Percentiles rank a stretch among this genome's conserved stretches.
These are phyloP conservation scores for Sebastes hopkinsi DNA, from an alignment of 2,797 vertebrate genomes.

Conservation along the genomic window DNA sequence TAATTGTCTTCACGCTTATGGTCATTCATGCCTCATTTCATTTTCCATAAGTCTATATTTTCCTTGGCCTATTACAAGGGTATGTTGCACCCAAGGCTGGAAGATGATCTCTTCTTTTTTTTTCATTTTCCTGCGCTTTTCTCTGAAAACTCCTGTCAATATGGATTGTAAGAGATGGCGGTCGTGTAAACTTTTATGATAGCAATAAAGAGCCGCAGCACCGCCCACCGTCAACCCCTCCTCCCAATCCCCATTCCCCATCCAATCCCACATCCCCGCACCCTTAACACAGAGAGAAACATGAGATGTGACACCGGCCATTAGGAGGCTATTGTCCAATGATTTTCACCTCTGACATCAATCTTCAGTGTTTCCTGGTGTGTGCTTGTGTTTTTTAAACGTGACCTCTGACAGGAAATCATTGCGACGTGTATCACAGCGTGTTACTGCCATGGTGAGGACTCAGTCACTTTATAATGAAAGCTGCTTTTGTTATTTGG, in stretches of 20 bases:
- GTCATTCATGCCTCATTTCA: slow-evolving; percentile 93
- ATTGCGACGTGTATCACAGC: background rate
- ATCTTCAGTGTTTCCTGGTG: slow-evolving; percentile 18
- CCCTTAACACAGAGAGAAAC: slow-evolving; percentile 32
- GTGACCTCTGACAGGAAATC: slow-evolving; percentile 8
- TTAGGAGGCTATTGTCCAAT: slow-evolving; percentile 35
- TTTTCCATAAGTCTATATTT: slow-evolving; percentile 88
- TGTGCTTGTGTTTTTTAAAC: background rate
- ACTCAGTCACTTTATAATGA: background rate
- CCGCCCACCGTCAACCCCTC: background rate
- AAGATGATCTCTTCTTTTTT: slow-evolving; percentile 15
- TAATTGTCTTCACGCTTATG: slow-evolving; percentile 95
- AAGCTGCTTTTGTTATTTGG: background rate
- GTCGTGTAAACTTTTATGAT: slow-evolving; percentile 68
- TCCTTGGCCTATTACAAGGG: slow-evolving; percentile 79
- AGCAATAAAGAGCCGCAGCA: slow-evolving; percentile 59
- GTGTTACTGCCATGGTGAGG: background rate
- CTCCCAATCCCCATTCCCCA: background rate
- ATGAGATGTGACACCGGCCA: slow-evolving; percentile 33
- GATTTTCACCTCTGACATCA: slow-evolving; percentile 42
- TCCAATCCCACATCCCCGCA: background rate
- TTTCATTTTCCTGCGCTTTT: background rate
- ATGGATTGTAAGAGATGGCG: slow-evolving; percentile 55
- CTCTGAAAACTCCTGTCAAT: slow-evolving; percentile 50
- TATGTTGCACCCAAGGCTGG: slow-evolving; percentile 74